Percentiles rank a stretch among this genome's conserved stretches.
These are phyloP conservation scores for Pitangus sulphuratus DNA, from an alignment of 2,797 vertebrate genomes.

Conservation along the genomic window DNA sequence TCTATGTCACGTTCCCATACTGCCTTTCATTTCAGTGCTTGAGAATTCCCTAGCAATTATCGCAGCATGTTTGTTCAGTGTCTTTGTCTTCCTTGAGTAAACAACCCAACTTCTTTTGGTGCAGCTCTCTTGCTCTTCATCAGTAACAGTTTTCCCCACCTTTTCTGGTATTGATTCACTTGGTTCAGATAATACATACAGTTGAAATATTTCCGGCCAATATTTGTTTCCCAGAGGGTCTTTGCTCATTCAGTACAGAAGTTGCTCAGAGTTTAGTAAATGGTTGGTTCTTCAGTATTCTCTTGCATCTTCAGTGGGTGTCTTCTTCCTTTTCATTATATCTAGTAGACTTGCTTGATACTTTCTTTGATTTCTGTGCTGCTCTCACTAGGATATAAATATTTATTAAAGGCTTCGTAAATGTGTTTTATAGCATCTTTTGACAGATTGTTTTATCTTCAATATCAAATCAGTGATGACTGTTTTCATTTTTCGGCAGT, in stretches of 20 bases:
- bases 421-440: not conserved
- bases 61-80: not conserved
- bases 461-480: not conserved
- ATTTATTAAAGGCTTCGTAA: not conserved
- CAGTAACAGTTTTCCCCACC: not conserved
- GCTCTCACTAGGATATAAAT: not conserved
- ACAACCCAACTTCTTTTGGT: not conserved
- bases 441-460: not conserved
- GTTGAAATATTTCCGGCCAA: not conserved
- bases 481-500: not conserved
- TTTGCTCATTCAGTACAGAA: rapidly evolving
- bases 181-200: not conserved
- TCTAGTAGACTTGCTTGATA: not conserved
- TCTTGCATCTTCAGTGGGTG: not conserved
- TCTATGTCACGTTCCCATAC: not conserved
- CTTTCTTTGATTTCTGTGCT: not conserved
- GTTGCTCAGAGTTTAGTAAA: not conserved
- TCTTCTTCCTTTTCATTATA: not conserved
- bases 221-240: not conserved
- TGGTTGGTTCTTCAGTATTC: not conserved
- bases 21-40: not conserved
- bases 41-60: not conserved
- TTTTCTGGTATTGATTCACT: not conserved
- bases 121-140: not conserved
- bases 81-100: not conserved